Evolutionary conservation across 1,140 invertebrate genomes (phyloP), one percentile per base, ranked within the genome.

Genomic region (Zaprionus kolodkinae): DNA sequence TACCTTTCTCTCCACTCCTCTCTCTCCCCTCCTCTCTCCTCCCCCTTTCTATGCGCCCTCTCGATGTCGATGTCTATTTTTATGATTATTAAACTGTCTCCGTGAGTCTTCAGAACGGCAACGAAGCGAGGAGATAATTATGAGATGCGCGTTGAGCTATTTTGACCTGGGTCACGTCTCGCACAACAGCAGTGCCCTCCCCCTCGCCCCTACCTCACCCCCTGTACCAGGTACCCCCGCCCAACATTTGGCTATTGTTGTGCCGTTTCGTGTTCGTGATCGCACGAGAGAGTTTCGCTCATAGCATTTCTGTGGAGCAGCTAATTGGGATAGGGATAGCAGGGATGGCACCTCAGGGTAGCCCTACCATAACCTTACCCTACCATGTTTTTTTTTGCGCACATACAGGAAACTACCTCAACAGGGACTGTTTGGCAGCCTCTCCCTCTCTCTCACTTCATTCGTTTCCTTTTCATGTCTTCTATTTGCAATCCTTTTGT

Each of bases 41-140:
- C 9, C n/a, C 6, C 13, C 33, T 65, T 15, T 59, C 38, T 67
- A 48, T 76, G 33, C 40, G 33, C 43, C 43, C 33, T 57, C 27
- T 30, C 21, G 21, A 21, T 45, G 15, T 55, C 59, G 38, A 30
- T 77, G 61, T 64, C 67, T 84, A 83, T 78, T 83, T 78, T 66
- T 56, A 78, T 78, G 80, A 81, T 84, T 89, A 91, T 91, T 91
- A 91, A 86, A 81, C 89, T 91, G 89, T 91, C 89, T 89, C 77
- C 79, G 85, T 77, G 64, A 67, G 74, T 79, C 81, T 84, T 91
- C 89, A 91, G 67, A 81, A 87, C 69, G 75, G 69, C 82, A 91
- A 50, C 89, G 79, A 87, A 91, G 77, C 89, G 85, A 78, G 73
- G 77, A 91, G 82, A 91, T 91, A 91, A 91, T 91, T 91, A 91